Conservation (phyloP, 2,113 vertebrate genomes). For the Onychostoma macrolepis region DNA sequence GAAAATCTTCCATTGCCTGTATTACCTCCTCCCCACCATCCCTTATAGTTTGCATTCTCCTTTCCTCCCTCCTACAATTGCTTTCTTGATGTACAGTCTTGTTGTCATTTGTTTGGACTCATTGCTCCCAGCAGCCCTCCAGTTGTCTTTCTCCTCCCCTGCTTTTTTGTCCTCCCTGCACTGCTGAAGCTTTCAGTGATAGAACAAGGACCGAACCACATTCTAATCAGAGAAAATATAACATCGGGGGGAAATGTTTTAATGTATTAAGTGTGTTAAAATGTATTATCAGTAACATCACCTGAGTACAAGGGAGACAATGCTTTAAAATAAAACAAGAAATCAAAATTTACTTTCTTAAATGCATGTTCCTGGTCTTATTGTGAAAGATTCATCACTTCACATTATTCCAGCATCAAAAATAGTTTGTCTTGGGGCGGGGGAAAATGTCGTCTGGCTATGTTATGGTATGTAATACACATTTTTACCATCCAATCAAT, state of each 20-base stretch:
- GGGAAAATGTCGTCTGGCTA: background rate
- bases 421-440: background rate
- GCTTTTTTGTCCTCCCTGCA: background rate
- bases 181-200: background rate
- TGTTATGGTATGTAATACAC: background rate
- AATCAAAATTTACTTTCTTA: background rate
- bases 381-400: background rate
- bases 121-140: background rate
- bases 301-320: background rate
- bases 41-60: background rate
- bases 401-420: background rate
- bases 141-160: background rate
- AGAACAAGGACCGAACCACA: background rate
- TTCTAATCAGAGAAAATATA: background rate
- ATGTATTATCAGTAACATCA: background rate
- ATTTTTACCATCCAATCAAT: background rate
- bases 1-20: background rate
- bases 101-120: conserved; percentile 5
- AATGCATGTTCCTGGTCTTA: background rate
- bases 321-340: background rate
- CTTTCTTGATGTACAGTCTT: conserved; percentile 17
- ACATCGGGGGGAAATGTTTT: background rate
- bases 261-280: too few relatives aligned
- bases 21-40: background rate
- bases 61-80: conserved; percentile 7